Conservation (phyloP, 2,797 vertebrate species). For the Typhlichthys subterraneus region DNA sequence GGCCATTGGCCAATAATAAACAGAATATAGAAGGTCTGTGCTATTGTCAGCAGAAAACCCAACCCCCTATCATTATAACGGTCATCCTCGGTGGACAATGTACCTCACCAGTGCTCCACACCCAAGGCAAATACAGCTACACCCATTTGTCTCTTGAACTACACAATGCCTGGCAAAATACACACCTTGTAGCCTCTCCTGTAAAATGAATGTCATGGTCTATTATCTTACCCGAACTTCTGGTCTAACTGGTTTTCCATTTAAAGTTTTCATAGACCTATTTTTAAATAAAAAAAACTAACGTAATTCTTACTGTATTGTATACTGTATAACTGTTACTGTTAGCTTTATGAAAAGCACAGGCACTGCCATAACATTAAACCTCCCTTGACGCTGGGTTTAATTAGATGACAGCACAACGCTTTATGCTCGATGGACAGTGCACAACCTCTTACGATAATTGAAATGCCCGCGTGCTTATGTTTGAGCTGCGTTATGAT, state of each 20-base stretch:
- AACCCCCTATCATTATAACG: slow-evolving; percentile 65
- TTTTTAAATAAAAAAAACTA: no score
- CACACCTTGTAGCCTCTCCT: slow-evolving; percentile 35
- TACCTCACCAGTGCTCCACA: slow-evolving; percentile 53
- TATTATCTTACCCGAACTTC: slow-evolving; percentile 47
- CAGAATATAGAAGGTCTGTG: slow-evolving; percentile 58
- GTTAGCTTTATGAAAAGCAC: no score
- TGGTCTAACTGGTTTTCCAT: slow-evolving; percentile 32
- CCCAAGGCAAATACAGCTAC: slow-evolving; percentile 39
- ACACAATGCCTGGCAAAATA: slow-evolving; percentile 46
- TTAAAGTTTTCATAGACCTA: no score
- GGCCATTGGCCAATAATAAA: slow-evolving; percentile 65
- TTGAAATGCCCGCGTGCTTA: no score
- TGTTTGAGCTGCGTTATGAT: slow-evolving; percentile 12
- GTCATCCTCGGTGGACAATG: slow-evolving; percentile 60
- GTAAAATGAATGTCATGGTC: slow-evolving; percentile 44
- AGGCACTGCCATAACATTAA: no score
- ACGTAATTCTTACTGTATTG: no score
- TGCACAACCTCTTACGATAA: no score
- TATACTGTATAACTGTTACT: no score
- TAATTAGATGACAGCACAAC: no score
- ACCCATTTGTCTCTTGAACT: slow-evolving; percentile 61
- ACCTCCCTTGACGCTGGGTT: no score
- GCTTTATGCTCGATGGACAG: no score
- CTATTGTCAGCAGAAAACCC: slow-evolving; percentile 65